Evolutionary conservation across 1,140 invertebrate genomes (phyloP).

Genomic region (Zelostemma sp.): DNA sequence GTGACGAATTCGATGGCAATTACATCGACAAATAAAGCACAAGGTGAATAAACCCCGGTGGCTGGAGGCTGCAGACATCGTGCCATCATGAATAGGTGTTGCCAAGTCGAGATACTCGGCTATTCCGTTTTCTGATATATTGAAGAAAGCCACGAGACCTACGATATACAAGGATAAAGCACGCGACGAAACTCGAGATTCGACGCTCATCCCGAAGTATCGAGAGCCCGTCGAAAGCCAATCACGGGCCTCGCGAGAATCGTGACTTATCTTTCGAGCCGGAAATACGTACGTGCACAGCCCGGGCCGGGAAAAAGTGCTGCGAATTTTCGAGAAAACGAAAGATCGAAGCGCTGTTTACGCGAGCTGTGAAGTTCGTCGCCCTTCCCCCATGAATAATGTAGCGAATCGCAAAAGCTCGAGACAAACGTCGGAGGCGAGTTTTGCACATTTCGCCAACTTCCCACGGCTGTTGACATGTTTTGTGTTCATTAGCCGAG

Average conservation of each 20-base stretch:
- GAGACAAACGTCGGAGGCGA: slow-evolving; percentile 15
- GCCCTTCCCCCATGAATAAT: too few relatives aligned
- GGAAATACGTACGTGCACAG: slow-evolving; percentile 19
- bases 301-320: not conserved
- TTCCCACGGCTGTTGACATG: slow-evolving; percentile 70
- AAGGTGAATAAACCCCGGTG: slow-evolving; percentile 47
- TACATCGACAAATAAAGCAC: slow-evolving; percentile 53
- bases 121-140: slow-evolving; percentile 30
- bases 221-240: slow-evolving; percentile 40
- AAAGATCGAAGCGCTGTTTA: not conserved
- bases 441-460: slow-evolving; percentile 50
- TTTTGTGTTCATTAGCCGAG: slow-evolving; percentile 69
- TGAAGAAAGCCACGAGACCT: slow-evolving; percentile 26
- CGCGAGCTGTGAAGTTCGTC: too few relatives aligned
- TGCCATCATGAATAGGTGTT: slow-evolving; percentile 44
- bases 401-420: too few relatives aligned
- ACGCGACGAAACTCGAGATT: slow-evolving; percentile 49
- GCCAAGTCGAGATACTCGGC: slow-evolving; percentile 38
- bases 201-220: slow-evolving; percentile 40
- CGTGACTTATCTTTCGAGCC: slow-evolving; percentile 41
- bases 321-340: slow-evolving; percentile 1
- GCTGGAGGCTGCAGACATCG: slow-evolving; percentile 34
- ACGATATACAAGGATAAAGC: slow-evolving; percentile 50
- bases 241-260: slow-evolving; percentile 37
- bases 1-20: slow-evolving; percentile 49